Evolutionary conservation across 1,140 invertebrate genomes (phyloP).

Genomic region (Drosophila lowei): DNA sequence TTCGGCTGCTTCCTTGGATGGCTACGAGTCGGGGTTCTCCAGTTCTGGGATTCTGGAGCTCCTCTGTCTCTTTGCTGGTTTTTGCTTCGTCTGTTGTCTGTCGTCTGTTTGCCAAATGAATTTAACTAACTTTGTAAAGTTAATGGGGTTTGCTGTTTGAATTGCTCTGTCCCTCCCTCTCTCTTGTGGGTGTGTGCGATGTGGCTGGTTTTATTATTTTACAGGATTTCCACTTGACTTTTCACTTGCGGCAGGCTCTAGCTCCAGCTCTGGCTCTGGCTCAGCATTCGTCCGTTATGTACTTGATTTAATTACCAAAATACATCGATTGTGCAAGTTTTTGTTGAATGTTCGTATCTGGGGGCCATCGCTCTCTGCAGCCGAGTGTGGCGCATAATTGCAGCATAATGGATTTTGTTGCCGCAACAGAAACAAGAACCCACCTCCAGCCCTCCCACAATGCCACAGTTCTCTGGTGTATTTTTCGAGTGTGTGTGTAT

Average conservation of each 20-base stretch:
- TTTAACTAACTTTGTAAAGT: conserved; percentile 82
- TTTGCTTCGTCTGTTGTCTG: conserved; percentile 39
- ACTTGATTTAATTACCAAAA: conserved; percentile 80
- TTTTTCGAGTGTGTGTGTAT: conserved; percentile 40
- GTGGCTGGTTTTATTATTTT: conserved; percentile 60
- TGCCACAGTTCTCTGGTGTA: conserved; percentile 19
- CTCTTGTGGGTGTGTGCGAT: conserved; percentile 16
- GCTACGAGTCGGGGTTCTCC: neutral
- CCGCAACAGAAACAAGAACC: conserved; percentile 31
- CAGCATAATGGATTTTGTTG: conserved; percentile 80
- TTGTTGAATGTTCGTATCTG: neutral
- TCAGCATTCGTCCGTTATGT: conserved; percentile 36
- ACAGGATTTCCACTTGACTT: conserved; percentile 73
- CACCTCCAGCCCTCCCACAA: too few species aligned
- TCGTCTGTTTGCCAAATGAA: conserved; percentile 80
- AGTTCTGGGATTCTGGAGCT: conserved; percentile 3
- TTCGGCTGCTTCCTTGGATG: conserved; percentile 31
- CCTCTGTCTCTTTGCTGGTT: conserved; percentile 48
- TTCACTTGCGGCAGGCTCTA: conserved; percentile 51
- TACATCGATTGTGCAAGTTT: conserved; percentile 65
- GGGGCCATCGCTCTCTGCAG: conserved; percentile 10
- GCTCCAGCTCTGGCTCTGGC: neutral
- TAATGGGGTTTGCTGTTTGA: conserved; percentile 80
- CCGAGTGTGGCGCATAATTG: conserved; percentile 75
- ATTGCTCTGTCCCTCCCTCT: conserved; percentile 50